Conservation (phyloP, 2,888 invertebrate genomes). For the Drepana falcataria region DNA sequence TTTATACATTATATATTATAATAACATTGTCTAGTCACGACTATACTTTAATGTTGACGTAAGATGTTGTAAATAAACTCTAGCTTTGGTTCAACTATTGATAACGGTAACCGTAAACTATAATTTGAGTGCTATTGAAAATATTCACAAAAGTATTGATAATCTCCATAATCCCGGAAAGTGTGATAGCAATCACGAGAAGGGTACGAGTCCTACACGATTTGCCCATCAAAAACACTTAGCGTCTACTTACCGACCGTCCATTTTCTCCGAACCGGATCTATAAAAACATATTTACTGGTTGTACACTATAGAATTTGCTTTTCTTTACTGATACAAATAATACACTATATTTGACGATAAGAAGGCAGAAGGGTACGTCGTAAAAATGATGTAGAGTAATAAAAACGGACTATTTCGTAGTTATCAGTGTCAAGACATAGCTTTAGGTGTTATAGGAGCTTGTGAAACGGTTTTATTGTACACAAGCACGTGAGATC, state of each 20-base stretch:
- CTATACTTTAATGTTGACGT: too few relatives aligned
- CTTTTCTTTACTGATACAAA: constrained; percentile 31
- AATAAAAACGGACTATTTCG: constrained; percentile 29
- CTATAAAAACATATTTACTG: constrained; percentile 46
- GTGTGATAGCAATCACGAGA: neutral
- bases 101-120: too few relatives aligned
- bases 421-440: neutral
- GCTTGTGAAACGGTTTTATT: neutral
- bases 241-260: constrained; percentile 9
- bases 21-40: too few relatives aligned
- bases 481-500: neutral
- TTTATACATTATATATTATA: too few relatives aligned
- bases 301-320: constrained; percentile 38
- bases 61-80: too few relatives aligned
- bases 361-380: constrained; percentile 31
- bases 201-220: neutral
- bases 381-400: constrained; percentile 46
- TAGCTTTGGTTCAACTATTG: too few relatives aligned
- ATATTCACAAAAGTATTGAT: too few relatives aligned
- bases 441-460: neutral
- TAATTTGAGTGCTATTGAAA: neutral
- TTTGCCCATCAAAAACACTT: constrained; percentile 10
- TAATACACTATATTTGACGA: constrained; percentile 31
- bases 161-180: neutral
- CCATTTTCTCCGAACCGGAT: constrained; percentile 33